phyloP scores from a whole-genome alignment of 2,888 invertebrate species.

The Pharmacophagus antenor region DNA sequence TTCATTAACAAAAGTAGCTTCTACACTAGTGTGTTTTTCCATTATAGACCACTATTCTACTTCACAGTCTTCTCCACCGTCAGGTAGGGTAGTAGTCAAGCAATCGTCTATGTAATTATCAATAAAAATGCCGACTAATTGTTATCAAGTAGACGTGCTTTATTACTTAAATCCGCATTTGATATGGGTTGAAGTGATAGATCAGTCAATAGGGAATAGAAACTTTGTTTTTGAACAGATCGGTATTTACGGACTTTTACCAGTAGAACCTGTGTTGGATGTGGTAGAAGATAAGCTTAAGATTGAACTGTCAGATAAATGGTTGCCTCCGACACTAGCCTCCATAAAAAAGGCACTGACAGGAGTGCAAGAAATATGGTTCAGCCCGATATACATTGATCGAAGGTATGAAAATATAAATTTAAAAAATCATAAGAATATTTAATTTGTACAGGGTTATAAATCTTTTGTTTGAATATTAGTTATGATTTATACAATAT shows the following conservation, averaged over 20 bases:
- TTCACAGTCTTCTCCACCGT: too few species aligned
- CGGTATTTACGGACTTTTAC: constrained; percentile 60
- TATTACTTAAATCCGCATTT: constrained; percentile 59
- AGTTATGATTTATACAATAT: too few species aligned
- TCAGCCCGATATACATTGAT: constrained; percentile 51
- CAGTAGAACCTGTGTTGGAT: constrained; percentile 45
- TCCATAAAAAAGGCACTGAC: constrained; percentile 45
- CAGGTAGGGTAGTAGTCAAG: too few species aligned
- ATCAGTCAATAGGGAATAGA: constrained; percentile 32
- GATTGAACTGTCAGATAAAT: constrained; percentile 41
- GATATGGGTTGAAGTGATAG: constrained; percentile 55
- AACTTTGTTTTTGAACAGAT: constrained; percentile 55
- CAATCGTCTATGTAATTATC: neutral
- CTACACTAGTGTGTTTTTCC: too few species aligned
- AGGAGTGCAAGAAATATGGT: constrained; percentile 48
- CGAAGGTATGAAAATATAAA: constrained; percentile 50
- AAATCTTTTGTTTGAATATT: too few species aligned
- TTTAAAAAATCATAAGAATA: too few species aligned
- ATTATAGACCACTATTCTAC: too few species aligned
- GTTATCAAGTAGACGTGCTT: constrained; percentile 56
- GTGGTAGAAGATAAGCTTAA: constrained; percentile 38
- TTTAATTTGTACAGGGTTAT: too few species aligned
- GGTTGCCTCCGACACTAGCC: constrained; percentile 50
- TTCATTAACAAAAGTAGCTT: too few species aligned
- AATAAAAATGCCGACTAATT: constrained; percentile 38